Evolutionary conservation across 2,113 vertebrate species (phyloP).

Genomic region (Gorsachius goisagi): DNA sequence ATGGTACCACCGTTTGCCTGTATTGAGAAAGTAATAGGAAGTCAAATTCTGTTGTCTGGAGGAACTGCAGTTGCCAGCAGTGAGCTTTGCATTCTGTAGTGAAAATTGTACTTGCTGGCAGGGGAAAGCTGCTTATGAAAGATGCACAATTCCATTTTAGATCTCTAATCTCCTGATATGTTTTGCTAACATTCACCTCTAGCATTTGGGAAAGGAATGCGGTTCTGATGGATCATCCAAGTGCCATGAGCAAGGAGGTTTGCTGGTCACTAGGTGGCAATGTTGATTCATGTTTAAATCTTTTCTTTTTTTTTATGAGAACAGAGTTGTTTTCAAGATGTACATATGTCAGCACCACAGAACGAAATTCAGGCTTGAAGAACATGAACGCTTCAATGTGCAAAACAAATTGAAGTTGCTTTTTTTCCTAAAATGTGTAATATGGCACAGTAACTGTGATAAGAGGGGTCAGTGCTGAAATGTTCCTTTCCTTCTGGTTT

Average conservation of each 20-base stretch:
- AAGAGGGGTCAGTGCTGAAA: neutral
- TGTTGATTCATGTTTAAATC: neutral
- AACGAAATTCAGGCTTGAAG: neutral
- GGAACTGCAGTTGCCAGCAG: neutral
- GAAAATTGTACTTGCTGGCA: neutral
- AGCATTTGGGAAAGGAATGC: neutral
- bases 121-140: neutral
- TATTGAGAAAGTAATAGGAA: neutral
- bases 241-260: neutral
- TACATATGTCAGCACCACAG: constrained; percentile 13
- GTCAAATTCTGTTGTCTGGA: neutral
- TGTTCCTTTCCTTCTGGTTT: constrained; percentile 21
- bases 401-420: neutral
- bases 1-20: neutral
- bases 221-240: neutral
- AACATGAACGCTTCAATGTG: neutral
- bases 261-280: constrained; percentile 67
- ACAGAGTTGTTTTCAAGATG: neutral
- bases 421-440: neutral
- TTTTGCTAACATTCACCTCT: neutral
- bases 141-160: neutral
- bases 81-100: neutral
- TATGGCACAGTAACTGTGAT: neutral
- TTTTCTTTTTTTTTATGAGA: neutral
- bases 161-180: neutral